A percentile compares a stretch with the other conserved stretches of the same genome.
Evolutionary conservation across 2,797 vertebrate species (phyloP).

Genomic region (Onychomys leucogaster): DNA sequence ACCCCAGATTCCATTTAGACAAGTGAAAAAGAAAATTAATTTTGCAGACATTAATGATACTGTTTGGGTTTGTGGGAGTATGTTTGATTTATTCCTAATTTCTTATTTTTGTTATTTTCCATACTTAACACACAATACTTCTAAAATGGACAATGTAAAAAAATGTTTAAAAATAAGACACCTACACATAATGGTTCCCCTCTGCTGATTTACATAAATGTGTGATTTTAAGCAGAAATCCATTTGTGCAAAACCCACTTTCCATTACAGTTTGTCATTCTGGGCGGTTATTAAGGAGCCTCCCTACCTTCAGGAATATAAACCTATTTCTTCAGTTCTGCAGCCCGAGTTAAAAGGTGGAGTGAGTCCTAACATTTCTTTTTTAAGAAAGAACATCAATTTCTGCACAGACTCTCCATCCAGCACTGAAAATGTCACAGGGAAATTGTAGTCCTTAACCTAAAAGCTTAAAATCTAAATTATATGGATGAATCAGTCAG

Average conservation of each 20-base stretch:
- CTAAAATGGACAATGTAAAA: conserved; percentile 44
- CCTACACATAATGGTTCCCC: conserved; percentile 29
- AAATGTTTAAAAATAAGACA: background rate
- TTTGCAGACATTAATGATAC: background rate
- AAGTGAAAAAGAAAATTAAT: conserved; percentile 13
- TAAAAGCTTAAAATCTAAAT: conserved; percentile 77
- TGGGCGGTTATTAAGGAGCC: conserved; percentile 58
- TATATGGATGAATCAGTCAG: conserved; percentile 70
- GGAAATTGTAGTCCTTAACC: conserved; percentile 75
- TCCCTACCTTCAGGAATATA: conserved; percentile 49
- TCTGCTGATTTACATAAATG: conserved; percentile 61
- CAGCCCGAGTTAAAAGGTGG: conserved; percentile 65
- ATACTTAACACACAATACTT: background rate
- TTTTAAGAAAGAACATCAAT: conserved; percentile 65
- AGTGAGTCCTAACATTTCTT: conserved; percentile 62
- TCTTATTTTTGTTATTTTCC: conserved; percentile 43
- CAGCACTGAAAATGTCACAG: conserved; percentile 67
- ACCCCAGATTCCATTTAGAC: background rate
- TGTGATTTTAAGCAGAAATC: conserved; percentile 64
- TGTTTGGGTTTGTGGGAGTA: conserved; percentile 3
- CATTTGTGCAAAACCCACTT: conserved; percentile 46
- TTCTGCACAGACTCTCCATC: conserved; percentile 47
- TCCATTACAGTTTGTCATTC: conserved; percentile 25
- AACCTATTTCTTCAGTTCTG: conserved; percentile 61
- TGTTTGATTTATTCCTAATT: background rate